These are phyloP conservation scores for Phataginus tetradactyla DNA, from an alignment of 2,797 vertebrate species.

Conservation along the genomic window DNA sequence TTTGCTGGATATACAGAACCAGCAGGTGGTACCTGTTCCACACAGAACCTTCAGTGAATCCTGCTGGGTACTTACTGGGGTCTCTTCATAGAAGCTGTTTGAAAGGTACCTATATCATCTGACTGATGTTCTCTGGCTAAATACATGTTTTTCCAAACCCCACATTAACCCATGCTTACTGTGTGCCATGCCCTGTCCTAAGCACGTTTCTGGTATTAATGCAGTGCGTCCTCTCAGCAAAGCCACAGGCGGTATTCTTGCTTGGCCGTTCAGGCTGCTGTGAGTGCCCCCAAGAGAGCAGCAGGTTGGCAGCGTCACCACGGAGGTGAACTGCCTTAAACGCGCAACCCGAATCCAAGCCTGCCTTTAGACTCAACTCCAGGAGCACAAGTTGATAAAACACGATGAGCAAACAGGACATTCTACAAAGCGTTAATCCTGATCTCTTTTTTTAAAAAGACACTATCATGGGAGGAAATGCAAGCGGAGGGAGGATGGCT, in stretches of 20 bases:
- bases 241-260: neutral
- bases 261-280: neutral
- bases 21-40: accelerated
- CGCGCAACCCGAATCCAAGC: neutral
- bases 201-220: neutral
- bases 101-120: neutral
- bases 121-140: neutral
- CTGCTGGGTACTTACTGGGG: accelerated
- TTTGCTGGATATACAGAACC: neutral
- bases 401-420: neutral
- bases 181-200: neutral
- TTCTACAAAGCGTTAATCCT: neutral
- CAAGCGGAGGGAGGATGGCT: neutral
- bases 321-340: neutral
- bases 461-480: neutral
- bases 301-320: neutral
- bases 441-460: neutral
- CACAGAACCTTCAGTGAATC: neutral
- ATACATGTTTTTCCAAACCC: neutral
- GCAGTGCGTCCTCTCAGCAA: neutral
- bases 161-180: neutral
- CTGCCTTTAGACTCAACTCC: neutral
- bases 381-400: neutral
- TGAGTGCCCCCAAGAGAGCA: neutral
- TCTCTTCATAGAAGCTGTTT: neutral